Evolutionary conservation across 2,113 vertebrate species (phyloP).

Genomic region (Nothocercus julius): DNA sequence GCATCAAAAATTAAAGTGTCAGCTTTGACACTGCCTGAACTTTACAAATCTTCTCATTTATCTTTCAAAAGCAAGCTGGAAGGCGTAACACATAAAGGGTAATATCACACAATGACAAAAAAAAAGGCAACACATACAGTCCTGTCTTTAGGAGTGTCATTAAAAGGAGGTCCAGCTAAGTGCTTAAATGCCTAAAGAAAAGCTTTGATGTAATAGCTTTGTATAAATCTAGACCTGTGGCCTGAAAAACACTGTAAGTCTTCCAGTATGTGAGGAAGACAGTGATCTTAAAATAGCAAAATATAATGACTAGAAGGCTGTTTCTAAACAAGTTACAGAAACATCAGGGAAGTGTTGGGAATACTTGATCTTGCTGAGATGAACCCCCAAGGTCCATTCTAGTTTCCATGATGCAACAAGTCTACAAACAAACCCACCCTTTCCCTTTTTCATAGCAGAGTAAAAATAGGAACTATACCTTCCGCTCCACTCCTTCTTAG

Average conservation of each 20-base stretch:
- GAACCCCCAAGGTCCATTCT: neutral
- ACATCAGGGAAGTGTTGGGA: neutral
- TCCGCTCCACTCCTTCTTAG: neutral
- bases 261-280: neutral
- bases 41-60: neutral
- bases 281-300: neutral
- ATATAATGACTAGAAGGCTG: neutral
- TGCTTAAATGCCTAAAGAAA: neutral
- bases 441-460: neutral
- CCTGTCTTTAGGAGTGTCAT: no score
- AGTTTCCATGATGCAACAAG: neutral
- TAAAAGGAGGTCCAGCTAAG: neutral
- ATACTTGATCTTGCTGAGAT: neutral
- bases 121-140: no score
- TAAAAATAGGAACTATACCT: neutral
- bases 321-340: neutral
- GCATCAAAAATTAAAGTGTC: neutral
- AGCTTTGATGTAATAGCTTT: neutral
- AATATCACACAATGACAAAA: neutral
- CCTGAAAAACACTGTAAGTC: neutral
- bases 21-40: neutral
- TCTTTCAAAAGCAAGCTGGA: neutral
- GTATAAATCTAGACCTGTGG: neutral
- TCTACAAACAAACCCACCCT: rapidly evolving
- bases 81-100: neutral